Evolutionary conservation across 1,140 invertebrate species (phyloP).

Genomic region (Conus ventricosus): DNA sequence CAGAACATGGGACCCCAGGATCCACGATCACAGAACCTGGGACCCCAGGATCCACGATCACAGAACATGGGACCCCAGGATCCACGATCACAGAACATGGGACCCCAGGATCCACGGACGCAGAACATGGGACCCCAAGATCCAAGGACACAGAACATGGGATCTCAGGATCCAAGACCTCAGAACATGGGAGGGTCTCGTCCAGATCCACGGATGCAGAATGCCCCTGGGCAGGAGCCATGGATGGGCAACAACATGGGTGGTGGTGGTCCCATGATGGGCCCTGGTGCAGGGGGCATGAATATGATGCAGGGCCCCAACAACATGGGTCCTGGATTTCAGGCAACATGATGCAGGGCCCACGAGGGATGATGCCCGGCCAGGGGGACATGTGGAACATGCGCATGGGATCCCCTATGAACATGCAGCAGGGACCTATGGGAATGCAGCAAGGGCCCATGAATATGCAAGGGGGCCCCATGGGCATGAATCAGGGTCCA

Average conservation of each 20-base stretch:
- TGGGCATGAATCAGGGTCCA: constrained; percentile 29
- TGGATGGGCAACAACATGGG: constrained; percentile 40
- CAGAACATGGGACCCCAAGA: constrained; percentile 21
- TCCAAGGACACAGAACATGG: constrained; percentile 1
- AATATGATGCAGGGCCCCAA: constrained; percentile 32
- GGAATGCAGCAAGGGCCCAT: constrained; percentile 38
- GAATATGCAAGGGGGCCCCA: constrained; percentile 25
- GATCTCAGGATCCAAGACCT: neutral
- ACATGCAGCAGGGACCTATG: constrained; percentile 32
- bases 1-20: constrained; percentile 16
- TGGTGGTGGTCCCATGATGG: constrained; percentile 1
- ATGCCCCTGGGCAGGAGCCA: constrained; percentile 3
- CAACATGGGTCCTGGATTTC: constrained; percentile 33
- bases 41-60: constrained; percentile 28
- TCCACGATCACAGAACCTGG: neutral
- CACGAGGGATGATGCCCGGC: constrained; percentile 27
- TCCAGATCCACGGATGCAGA: constrained; percentile 19
- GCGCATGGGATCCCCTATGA: constrained; percentile 13
- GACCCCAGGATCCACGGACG: constrained; percentile 26
- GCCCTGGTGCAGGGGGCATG: constrained; percentile 7
- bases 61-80: constrained; percentile 16
- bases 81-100: neutral
- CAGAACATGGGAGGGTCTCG: neutral
- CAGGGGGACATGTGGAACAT: constrained; percentile 21
- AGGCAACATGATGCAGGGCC: constrained; percentile 30